These are phyloP conservation scores for Athalia cordata DNA, from an alignment of 2,888 invertebrate genomes.

Conservation along the genomic window DNA sequence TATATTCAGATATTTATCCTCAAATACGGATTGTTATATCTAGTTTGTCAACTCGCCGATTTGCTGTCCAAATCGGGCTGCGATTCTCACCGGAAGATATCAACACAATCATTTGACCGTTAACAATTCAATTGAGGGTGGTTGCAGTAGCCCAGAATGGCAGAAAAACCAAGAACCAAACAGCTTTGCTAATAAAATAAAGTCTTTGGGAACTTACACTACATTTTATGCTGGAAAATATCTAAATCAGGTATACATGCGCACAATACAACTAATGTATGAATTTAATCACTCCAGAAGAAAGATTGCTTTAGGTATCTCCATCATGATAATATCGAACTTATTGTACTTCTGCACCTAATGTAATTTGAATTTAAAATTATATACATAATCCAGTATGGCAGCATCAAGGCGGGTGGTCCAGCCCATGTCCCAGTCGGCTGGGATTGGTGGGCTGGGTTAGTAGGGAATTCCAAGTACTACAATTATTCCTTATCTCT, in stretches of 20 bases:
- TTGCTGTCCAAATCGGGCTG: constrained; percentile 93
- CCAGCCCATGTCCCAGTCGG: constrained; percentile 84
- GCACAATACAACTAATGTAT: not conserved
- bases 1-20: not conserved
- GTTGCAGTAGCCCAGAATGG: constrained; percentile 85
- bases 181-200: constrained; percentile 82
- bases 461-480: constrained; percentile 94
- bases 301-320: not conserved
- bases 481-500: constrained; percentile 91
- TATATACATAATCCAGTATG: constrained; percentile 76
- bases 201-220: constrained; percentile 79
- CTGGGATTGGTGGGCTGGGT: constrained; percentile 91
- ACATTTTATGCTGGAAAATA: constrained; percentile 97
- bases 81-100: constrained; percentile 88
- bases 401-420: constrained; percentile 77
- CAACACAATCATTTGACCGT: constrained; percentile 86
- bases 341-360: too few relatives aligned
- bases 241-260: constrained; percentile 83
- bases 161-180: constrained; percentile 78
- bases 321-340: too few relatives aligned
- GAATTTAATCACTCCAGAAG: constrained; percentile 28
- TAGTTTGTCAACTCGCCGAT: constrained; percentile 91
- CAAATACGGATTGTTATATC: not conserved
- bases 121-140: constrained; percentile 87
- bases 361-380: too few relatives aligned